Conservation (phyloP, 2,113 vertebrate genomes). For the Nibea coibor region DNA sequence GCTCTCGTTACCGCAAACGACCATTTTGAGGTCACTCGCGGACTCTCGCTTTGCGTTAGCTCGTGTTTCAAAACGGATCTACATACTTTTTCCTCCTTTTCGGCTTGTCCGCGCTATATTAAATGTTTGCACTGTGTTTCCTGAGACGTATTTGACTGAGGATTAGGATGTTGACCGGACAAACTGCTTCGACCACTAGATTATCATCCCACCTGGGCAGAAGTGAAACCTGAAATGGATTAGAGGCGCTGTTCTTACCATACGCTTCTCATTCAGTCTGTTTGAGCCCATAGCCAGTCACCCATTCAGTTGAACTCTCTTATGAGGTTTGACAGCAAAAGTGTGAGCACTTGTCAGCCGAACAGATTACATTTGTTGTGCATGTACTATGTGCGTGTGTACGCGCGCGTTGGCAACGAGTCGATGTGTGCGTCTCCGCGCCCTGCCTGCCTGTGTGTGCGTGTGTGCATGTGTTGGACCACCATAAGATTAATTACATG, state of each 20-base stretch:
- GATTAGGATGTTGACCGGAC: slow-evolving; percentile 53
- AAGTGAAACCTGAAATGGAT: slow-evolving; percentile 69
- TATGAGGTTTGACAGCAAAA: slow-evolving; percentile 74
- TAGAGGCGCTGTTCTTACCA: slow-evolving; percentile 69
- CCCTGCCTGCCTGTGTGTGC: slow-evolving; percentile 7
- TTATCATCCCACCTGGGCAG: slow-evolving; percentile 59
- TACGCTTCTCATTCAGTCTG: slow-evolving; percentile 53
- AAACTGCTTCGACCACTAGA: slow-evolving; percentile 40
- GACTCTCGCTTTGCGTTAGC: neutral
- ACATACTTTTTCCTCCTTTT: slow-evolving; percentile 14
- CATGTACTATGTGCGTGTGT: slow-evolving; percentile 58
- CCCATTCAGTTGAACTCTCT: slow-evolving; percentile 72
- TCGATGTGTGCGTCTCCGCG: slow-evolving; percentile 41
- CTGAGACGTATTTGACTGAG: slow-evolving; percentile 51
- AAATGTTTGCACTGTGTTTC: slow-evolving; percentile 41
- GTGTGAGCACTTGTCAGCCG: slow-evolving; percentile 74
- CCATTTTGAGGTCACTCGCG: slow-evolving; percentile 6
- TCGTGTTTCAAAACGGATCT: slow-evolving; percentile 11
- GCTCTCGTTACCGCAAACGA: slow-evolving; percentile 33
- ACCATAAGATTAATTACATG: slow-evolving; percentile 87
- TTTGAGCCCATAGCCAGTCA: slow-evolving; percentile 60
- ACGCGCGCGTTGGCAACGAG: slow-evolving; percentile 20
- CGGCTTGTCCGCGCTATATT: neutral
- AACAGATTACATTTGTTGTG: slow-evolving; percentile 79
- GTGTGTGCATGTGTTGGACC: slow-evolving; percentile 72